Base-by-base conservation (phyloP, 2,888 invertebrate genomes). In the Brenthis hecate region DNA sequence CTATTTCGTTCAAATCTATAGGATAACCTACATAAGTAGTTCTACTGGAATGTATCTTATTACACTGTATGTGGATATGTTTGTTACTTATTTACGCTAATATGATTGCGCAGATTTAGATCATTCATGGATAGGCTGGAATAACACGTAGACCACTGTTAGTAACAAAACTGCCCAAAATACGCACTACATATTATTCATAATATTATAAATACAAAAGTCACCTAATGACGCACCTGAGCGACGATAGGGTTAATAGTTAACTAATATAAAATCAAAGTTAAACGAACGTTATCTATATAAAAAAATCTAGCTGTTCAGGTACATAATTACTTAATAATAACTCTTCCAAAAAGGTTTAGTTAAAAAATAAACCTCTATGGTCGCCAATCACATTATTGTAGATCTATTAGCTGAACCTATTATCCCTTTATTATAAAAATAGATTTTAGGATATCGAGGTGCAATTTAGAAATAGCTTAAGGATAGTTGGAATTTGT, bases 401-500 rank as follows among this genome's bases (percentile, higher is more conserved):
- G 80, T 71, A 75, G 78, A 77, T 78, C 60, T 28, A 73, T 76
- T 83, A 82, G 70, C 69, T 66, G 81, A 81, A 81, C 73, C 76
- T 74, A 82, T 83, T 80, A 85, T 85, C 81, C 82, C 82, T 79
- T 81, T 81, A 81, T 80, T 81, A 86, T 82, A 82, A 83, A 82
- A 84, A 83, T 81, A 84, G 83, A 87, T 84, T 89, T 85, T 84
- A 81, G 36, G 80, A 76, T 80, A 77, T 79, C 75, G 80, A 79
- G 77, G 82, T 85, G 81, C 88, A 91, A 89, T 91, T 91, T 90
- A 81, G 85, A 88, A 86, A 90, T 89, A 88, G 89, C 87, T 89
- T 85, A 89, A 88, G 85, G 85, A 86, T 81, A 81, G 82, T 82
- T 84, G 81, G 63, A 80, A 84, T 87, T 85, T 82, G 84, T 85